Evolutionary conservation across 2,113 vertebrate species (phyloP), one percentile per base, ranked within the genome.

Genomic region (Bos taurus): DNA sequence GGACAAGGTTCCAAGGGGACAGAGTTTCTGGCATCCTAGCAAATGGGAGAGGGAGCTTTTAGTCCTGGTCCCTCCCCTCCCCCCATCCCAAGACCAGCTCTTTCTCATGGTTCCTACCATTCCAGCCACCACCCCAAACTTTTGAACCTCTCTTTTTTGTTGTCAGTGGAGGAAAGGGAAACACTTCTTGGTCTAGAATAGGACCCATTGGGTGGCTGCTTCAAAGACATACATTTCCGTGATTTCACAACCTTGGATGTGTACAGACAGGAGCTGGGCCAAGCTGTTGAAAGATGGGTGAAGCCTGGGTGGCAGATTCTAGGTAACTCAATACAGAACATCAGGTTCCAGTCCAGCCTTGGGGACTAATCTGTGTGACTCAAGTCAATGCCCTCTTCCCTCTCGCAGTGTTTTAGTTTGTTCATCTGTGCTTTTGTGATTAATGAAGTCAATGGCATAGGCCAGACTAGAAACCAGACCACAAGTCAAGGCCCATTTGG

Each of bases 391-490:
- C 56, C 78, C 1, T 80, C 28, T 17, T 43, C 0, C 28, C 7
- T 36, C 0, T 30, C 6, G 43, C 62, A 59, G n/a, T 81, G 54
- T 57, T 57, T 94, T 94, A 40, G 1, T 96, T 94, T 81, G 3
- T 10, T 15, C 33, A 52, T 84, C 62, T 93, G 48, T 87, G 60
- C 74, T 67, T 97, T 93, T 91, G 86, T 90, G 86, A 95, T 87
- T 87, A 88, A 78, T 23, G 56, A 54, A n/a, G 48, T 88, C 62
- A 91, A 57, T 84, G 85, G 17, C 56, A 95, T 62, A 96, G 71
- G 16, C 48, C 62, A 89, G 85, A 60, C 30, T 57, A 86, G 80
- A 93, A 86, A 82, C 21, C 78, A 89, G 54, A 62, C 81, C 46
- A n/a, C 43, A 71, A 94, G 71, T 52, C n/a, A 86, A 59, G 46